Evolutionary conservation across 2,888 invertebrate genomes (phyloP).

Genomic region (Drosophila yooni): DNA sequence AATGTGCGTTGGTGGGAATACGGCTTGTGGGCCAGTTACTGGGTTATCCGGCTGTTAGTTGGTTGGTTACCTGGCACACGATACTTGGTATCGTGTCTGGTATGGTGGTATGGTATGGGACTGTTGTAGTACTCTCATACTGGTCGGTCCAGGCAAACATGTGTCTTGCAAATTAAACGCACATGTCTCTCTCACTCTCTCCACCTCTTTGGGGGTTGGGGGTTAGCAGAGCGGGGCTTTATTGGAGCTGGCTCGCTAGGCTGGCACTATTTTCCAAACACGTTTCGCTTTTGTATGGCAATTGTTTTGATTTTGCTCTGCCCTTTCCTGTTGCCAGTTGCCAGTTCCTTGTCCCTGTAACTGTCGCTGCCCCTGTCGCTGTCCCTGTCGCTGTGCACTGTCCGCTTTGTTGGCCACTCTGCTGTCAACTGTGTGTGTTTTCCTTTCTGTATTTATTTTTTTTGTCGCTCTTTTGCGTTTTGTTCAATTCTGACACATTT

Average conservation of each 20-base stretch:
- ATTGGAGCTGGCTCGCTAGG: conserved; percentile 22
- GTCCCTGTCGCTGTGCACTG: conserved; percentile 34
- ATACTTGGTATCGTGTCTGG: conserved; percentile 1
- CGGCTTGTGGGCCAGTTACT: conserved; percentile 43
- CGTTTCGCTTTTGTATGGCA: conserved; percentile 58
- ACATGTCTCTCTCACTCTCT: conserved; percentile 65
- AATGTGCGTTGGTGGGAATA: conserved; percentile 43
- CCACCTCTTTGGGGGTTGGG: neutral
- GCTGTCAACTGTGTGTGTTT: conserved; percentile 48
- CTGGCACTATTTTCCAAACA: conserved; percentile 44
- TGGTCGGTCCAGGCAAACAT: conserved; percentile 52
- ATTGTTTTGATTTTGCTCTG: conserved; percentile 65
- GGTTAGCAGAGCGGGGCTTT: neutral
- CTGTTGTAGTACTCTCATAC: conserved; percentile 4
- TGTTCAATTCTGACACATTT: conserved; percentile 72
- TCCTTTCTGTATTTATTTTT: conserved; percentile 11
- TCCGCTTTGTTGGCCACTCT: conserved; percentile 61
- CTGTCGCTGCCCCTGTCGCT: neutral
- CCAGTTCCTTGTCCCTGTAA: conserved; percentile 19
- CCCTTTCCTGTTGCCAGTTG: conserved; percentile 64
- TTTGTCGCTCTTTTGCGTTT: conserved; percentile 53
- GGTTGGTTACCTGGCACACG: conserved; percentile 8
- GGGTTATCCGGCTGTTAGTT: conserved; percentile 39
- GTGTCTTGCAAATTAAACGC: conserved; percentile 84
- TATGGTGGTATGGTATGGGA: neutral